These are phyloP conservation scores for Dicyrtoma fusca DNA, from an alignment of 2,888 invertebrate species.

Conservation along the genomic window DNA sequence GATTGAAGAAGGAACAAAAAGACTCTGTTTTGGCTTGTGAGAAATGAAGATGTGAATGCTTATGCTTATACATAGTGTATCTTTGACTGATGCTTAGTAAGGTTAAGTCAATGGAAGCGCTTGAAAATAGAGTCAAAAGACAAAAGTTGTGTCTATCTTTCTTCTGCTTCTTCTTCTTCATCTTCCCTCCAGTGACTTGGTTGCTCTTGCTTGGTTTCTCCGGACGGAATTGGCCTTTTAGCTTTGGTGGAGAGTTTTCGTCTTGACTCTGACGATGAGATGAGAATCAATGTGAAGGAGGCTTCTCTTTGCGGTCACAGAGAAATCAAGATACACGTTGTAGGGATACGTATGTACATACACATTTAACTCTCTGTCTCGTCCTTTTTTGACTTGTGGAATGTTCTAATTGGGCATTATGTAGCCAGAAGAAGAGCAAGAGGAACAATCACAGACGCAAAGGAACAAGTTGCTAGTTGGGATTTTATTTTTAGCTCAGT, in stretches of 20 bases:
- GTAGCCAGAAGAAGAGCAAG: no score
- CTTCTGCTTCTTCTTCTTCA: not conserved
- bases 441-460: no score
- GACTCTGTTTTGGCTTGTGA: not conserved
- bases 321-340: constrained; percentile 25
- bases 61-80: no score
- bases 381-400: constrained; percentile 29
- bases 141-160: not conserved
- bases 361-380: constrained; percentile 1
- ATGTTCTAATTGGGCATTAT: constrained; percentile 31
- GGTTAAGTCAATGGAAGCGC: not conserved
- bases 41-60: not conserved
- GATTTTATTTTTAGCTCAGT: no score
- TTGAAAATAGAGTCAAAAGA: not conserved
- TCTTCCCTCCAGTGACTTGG: not conserved
- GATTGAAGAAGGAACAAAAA: constrained; percentile 6
- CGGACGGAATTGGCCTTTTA: not conserved
- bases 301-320: constrained; percentile 23
- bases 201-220: not conserved
- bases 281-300: constrained; percentile 20
- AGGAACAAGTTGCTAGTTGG: no score
- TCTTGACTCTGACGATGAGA: not conserved
- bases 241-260: not conserved
- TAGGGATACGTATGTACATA: no score
- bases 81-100: not conserved